Evolutionary conservation across 2,888 invertebrate genomes (phyloP), one percentile per base, ranked within the genome.

Genomic region (Zygothrica quintamaculata): DNA sequence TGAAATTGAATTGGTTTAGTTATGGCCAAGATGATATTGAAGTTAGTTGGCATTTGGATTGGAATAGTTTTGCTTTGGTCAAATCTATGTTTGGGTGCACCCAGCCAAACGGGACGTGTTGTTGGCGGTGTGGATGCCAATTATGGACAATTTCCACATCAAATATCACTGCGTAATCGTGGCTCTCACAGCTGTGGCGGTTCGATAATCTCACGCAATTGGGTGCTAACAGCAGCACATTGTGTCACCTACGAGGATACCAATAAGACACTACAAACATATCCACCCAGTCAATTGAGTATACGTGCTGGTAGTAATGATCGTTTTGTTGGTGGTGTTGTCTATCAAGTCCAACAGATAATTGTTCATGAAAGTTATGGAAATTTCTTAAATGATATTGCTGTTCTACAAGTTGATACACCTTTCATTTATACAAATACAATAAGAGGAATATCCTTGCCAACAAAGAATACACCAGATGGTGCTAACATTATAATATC

Each of bases 231-330:
- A 3, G 81, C 81, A 9, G 78, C 82, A 4, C 81, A 81, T 22
- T 81, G 80, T 36, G 68, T 81, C 5, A 51, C 56, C 25, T 25
- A 11, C 0, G 1, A 1, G 1, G 29, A 55, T n/a, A 26, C 1
- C 1, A 16, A 33, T 1, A 39, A 31, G 0, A 4, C 5, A 0
- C 5, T 51, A n/a, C 3, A 46, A 0, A 1, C 50, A 0, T 31
- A 61, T 22, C 26, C 51, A 1, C 12, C 52, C 0, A 42, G 40
- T 0, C 40, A 26, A 0, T 18, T 79, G 0, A 69, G 31, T 11
- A 13, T 90, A 2, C 80, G 88, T 0, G 84, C 86, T 8, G 90
- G 90, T 15, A 72, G 73, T 15, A 89, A 73, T 44, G 73, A 87
- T 52, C 75, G 89, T 0, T 71, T 81, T 7, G 46, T 15, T 7